Conservation (phyloP, 2,113 vertebrate genomes). For the Pseudorhombus dupliciocellatus region DNA sequence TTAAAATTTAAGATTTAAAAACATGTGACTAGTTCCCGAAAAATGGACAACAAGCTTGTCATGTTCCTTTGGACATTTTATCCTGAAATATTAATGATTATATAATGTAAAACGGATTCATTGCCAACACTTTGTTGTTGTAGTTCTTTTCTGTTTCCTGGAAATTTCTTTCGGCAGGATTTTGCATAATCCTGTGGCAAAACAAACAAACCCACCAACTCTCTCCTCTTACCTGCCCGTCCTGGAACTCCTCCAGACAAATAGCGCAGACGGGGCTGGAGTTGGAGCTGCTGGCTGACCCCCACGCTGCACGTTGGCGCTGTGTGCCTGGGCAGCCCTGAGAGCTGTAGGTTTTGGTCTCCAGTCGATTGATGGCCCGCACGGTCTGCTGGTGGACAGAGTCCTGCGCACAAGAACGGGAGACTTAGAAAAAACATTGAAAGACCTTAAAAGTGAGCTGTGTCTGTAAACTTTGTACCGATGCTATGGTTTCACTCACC, state of each 20-base stretch:
- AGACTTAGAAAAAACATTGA: not conserved
- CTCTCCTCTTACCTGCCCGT: constrained; percentile 88
- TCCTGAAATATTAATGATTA: too few species aligned
- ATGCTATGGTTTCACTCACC: constrained; percentile 76
- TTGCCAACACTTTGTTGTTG: too few species aligned
- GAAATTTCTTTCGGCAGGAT: too few species aligned
- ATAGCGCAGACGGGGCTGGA: constrained; percentile 92
- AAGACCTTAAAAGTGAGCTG: not conserved
- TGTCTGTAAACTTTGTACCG: not conserved
- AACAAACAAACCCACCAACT: not conserved
- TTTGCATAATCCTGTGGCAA: not conserved
- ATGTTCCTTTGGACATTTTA: too few species aligned
- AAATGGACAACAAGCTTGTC: too few species aligned
- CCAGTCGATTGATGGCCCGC: constrained; percentile 89
- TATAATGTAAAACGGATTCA: too few species aligned
- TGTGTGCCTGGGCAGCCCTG: constrained; percentile 76
- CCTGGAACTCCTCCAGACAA: constrained; percentile 96
- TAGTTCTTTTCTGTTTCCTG: too few species aligned
- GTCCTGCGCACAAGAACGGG: constrained; percentile 76
- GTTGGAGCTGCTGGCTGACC: constrained; percentile 90
- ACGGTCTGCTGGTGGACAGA: constrained; percentile 92
- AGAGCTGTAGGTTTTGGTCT: constrained; percentile 87
- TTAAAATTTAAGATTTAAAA: not conserved
- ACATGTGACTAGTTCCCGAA: not conserved
- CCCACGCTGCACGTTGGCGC: constrained; percentile 75